phyloP scores from a whole-genome alignment of 2,888 invertebrate species.

The Stegana nigrithorax region DNA sequence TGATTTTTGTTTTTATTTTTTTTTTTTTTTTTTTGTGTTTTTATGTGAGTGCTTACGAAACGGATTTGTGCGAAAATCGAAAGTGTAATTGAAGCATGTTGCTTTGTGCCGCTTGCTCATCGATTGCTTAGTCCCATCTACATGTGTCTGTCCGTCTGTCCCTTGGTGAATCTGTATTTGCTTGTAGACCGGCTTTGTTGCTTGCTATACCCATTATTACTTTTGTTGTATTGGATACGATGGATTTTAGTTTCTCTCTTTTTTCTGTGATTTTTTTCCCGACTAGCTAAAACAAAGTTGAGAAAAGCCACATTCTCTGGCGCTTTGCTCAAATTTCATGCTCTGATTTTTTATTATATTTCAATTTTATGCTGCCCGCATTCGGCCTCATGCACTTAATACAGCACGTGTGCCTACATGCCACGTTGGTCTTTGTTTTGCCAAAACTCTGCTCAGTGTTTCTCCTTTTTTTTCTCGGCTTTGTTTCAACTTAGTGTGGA shows the following conservation, averaged over 20 bases:
- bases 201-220: too few relatives aligned
- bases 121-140: too few relatives aligned
- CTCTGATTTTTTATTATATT: too few relatives aligned
- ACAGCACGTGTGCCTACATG: background rate
- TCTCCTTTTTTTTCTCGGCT: background rate
- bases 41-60: conserved; percentile 18
- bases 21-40: conserved; percentile 4
- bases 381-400: too few relatives aligned
- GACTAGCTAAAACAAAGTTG: too few relatives aligned
- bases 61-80: conserved; percentile 44
- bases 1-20: conserved; percentile 47
- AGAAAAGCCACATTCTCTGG: too few relatives aligned
- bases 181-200: conserved; percentile 19
- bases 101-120: conserved; percentile 52
- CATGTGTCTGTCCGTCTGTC: background rate
- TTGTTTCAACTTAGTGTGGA: background rate
- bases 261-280: background rate
- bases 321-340: background rate
- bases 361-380: too few relatives aligned
- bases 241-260: background rate
- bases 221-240: background rate
- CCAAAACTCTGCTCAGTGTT: background rate
- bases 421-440: background rate
- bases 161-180: conserved; percentile 12
- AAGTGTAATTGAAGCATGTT: conserved; percentile 59